Base-by-base conservation (phyloP, 2,113 vertebrate genomes). In the Pteruthius melanotis region DNA sequence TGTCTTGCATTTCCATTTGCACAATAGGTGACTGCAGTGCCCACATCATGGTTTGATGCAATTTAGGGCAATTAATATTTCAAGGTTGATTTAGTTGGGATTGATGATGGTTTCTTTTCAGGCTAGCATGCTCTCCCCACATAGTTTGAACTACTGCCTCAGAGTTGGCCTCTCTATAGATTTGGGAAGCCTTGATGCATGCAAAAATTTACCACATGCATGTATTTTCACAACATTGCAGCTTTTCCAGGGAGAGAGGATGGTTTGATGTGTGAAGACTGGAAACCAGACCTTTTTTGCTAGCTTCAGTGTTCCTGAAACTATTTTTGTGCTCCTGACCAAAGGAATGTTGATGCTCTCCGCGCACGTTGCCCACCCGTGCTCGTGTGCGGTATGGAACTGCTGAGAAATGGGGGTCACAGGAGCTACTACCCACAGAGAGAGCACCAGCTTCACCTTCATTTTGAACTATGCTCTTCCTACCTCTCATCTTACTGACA, bases 341-440 rank as follows among this genome's bases (percentile, higher is more conserved):
- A 82, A 65, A 65, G 0, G 5, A 18, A 11, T 31, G 47, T 54
- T 78, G 52, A 31, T 63, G 45, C 5, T 9, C 44, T 84, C 57
- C 44, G 13, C 28, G 31, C 30, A 14, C 0, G 0, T 47, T 68
- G 28, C n/a, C 33, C 7, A 0, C 33, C 47, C 17, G 3, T 37
- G 40, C 10, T 30, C 14, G 10, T 59, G 63, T 28, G 24, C 33
- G 52, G 7, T 19, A 8, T 0, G 4, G 31, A 74, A 26, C 66
- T 87, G 12, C 14, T 49, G n/a, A 66, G 26, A 64, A 35, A 37
- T 40, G 17, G 74, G 9, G 15, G 23, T 54, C 23, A 19, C 11
- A 20, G 52, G 4, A 89, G 21, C 49, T 44, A 8, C 44, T 68
- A 15, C 16, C 5, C 24, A 42, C 18, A 78, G 47, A 35, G 11